Conservation (phyloP, 2,113 vertebrate genomes). For the Protobothrops flavoviridis region DNA sequence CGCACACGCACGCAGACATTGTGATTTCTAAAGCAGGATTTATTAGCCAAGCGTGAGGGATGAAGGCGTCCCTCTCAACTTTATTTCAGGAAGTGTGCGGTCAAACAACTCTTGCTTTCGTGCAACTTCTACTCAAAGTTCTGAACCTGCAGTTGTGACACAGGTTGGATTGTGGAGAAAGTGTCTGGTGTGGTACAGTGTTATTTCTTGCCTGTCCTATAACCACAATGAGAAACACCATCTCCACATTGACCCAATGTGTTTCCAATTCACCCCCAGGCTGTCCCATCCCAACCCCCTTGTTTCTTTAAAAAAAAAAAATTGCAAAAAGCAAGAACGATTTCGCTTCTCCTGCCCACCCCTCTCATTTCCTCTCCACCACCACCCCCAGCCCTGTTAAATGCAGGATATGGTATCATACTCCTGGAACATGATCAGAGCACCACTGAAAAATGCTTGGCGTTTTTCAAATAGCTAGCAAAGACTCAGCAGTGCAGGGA, state of each 20-base stretch:
- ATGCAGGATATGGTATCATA: neutral
- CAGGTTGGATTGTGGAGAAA: neutral
- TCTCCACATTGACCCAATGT: neutral
- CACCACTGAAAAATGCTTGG: neutral
- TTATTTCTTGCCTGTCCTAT: neutral
- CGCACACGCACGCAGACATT: neutral
- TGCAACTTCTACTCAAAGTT: neutral
- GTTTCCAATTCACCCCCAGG: neutral
- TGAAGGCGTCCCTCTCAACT: neutral
- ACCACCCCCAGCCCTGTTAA: too few relatives aligned
- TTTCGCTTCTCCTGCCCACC: neutral
- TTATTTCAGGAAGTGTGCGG: neutral
- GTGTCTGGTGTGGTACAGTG: neutral
- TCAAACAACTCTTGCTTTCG: neutral
- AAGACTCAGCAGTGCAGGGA: neutral
- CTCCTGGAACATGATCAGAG: neutral
- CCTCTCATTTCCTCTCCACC: neutral
- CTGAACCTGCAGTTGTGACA: neutral
- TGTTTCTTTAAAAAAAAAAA: neutral
- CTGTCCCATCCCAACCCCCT: neutral
- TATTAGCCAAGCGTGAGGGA: neutral
- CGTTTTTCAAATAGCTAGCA: neutral
- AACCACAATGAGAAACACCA: neutral
- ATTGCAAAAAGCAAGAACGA: neutral
- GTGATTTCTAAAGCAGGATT: neutral